A percentile compares a stretch with the other conserved stretches of the same genome.
These are phyloP conservation scores for Carassius gibelio DNA, from an alignment of 2,113 vertebrate genomes.

Conservation along the genomic window DNA sequence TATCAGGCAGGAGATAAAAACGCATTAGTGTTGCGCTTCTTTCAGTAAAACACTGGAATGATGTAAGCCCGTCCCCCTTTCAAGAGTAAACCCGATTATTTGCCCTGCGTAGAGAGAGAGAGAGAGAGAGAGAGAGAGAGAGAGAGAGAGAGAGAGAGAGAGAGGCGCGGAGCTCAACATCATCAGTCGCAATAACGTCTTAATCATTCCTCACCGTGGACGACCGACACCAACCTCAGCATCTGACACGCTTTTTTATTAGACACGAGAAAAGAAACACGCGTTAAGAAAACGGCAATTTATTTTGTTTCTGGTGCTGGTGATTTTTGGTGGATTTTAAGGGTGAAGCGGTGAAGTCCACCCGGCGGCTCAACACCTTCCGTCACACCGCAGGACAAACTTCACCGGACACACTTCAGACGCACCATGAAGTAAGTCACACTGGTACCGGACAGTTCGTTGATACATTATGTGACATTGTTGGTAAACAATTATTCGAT, in stretches of 20 bases:
- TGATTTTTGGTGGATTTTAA: conserved; percentile 66
- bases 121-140: conserved; percentile 44
- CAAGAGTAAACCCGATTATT: conserved; percentile 92
- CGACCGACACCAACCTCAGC: conserved; percentile 66
- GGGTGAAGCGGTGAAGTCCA: conserved; percentile 73
- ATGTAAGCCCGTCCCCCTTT: conserved; percentile 86
- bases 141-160: conserved; percentile 29
- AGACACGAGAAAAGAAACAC: conserved; percentile 62
- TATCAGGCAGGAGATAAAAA: conserved; percentile 69
- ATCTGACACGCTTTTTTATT: conserved; percentile 80
- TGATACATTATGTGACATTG: conserved; percentile 42
- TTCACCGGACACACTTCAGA: conserved; percentile 68
- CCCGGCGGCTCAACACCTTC: conserved; percentile 66
- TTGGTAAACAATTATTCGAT: background rate
- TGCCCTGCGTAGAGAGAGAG: conserved; percentile 77
- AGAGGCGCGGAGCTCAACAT: conserved; percentile 65
- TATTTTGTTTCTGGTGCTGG: background rate
- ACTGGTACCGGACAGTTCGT: conserved; percentile 43
- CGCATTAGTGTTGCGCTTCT: conserved; percentile 77
- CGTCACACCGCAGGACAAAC: conserved; percentile 70
- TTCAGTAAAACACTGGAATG: conserved; percentile 88
- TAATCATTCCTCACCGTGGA: conserved; percentile 55
- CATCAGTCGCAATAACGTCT: conserved; percentile 61
- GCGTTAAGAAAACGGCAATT: background rate
- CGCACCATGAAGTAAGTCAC: conserved; percentile 76